Base-by-base conservation (phyloP, 2,888 invertebrate species). In the Phyto melanocephala region DNA sequence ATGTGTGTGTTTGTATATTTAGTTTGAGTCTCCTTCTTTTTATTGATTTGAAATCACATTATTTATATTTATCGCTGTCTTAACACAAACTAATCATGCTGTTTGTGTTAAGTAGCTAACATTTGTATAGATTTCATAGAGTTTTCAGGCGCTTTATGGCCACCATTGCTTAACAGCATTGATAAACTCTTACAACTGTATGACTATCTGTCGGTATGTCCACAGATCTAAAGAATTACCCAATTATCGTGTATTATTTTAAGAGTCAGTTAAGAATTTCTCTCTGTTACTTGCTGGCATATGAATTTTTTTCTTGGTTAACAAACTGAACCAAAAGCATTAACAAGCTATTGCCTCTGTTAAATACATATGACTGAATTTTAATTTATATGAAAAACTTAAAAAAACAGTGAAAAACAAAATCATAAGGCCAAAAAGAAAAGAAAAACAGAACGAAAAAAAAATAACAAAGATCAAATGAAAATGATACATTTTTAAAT, bases 31-130 rank as follows among this genome's bases (percentile, higher is more conserved):
- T 68, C 54, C 67, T 68, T 42, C 35, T 68, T n/a, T 42, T 60
- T 74, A 80, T 81, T 81, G 80, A 81, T 62, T 67, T 60, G 45
- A 67, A 62, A 81, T 75, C 60, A 68, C 54, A 80, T 74, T 67
- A 54, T 67, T 75, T 75, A 47, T 70, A 80, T 80, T 76, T 81
- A 77, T 81, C 58, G 63, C 56, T 60, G 71, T 60, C 71, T 72
- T 50, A 72, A 62, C 65, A 72, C 54, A 72, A 71, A 72, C 81
- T 67, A 62, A 72, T 81, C 81, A 81, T 37, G 81, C 81, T 81
- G 81, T 72, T 65, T 67, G 65, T 72, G 79, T 62, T 81, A 67
- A 76, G 70, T 71, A 80, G 80, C 71, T 28, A 65, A 28, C 58
- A 60, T 68, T 67, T 74, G 33, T 58, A 60, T 63, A 65, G 70